Base-by-base conservation (phyloP, 2,888 invertebrate genomes). In the Chironomus riparius region DNA sequence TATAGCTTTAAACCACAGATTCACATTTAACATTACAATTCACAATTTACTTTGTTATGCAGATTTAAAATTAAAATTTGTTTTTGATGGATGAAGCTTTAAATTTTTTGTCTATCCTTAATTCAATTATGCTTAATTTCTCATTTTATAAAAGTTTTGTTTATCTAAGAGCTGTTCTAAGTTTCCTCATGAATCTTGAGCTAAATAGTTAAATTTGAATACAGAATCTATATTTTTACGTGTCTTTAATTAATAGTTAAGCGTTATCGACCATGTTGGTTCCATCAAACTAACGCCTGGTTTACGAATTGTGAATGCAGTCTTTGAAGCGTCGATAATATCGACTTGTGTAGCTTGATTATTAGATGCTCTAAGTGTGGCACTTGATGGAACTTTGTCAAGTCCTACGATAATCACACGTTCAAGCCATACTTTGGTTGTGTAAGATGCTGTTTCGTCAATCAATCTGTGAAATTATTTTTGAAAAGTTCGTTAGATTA, bases 391-490 rank as follows among this genome's bases (percentile, higher is more conserved):
- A 10, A 88, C 87, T 7, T 86, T 84, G 10, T 89, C 88, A 78
- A 93, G 86, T 48, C 96, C 96, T 21, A 92, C 87, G 77, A 98
- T 89, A 0, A 95, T 89, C 3, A 98, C 89, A 77, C 93, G 89
- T 83, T 98, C 97, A 70, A 97, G 85, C 95, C 95, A 97, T 22
- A 94, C 90, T 73, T 89, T 87, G 0, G 94, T 94, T 4, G 88
- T 86, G 82, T 89, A 96, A 18, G 85, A 86, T 0, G 92, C 90
- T 78, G 87, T 85, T 68, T 88, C 86, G 83, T 91, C 87, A 28
- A 90, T 85, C 79, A 91, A 88, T 15, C 87, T 88, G 81, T 68
- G 82, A 82, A 78, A 24, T n/a, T n/a, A 24, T 4, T 3, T 28
- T 1, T 4, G 5, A 28, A 28, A 28, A 28, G 5, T 28, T 4